Conservation (phyloP, 2,113 vertebrate species). For the Sterna hirundo region DNA sequence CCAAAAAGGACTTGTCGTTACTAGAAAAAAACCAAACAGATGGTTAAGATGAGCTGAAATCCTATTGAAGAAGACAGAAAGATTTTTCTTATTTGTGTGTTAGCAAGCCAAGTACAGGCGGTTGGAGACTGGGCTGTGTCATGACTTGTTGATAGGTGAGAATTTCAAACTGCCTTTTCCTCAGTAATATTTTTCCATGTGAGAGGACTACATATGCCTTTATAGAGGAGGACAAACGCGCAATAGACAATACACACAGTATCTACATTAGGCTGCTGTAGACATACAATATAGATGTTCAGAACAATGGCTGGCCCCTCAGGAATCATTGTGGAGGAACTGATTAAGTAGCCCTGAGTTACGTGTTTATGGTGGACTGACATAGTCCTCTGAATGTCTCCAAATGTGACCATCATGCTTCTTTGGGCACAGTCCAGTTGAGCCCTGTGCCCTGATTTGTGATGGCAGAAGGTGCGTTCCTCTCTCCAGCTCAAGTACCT, state of each 20-base stretch:
- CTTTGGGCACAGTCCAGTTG: background rate
- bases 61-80: background rate
- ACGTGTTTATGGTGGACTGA: background rate
- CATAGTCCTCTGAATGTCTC: background rate
- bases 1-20: background rate
- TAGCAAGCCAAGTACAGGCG: background rate
- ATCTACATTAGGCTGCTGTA: background rate
- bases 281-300: background rate
- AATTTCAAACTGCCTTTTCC: constrained; percentile 33
- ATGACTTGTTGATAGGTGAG: constrained; percentile 33
- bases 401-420: background rate
- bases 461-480: background rate
- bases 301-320: background rate
- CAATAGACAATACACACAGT: background rate
- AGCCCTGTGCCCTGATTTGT: background rate
- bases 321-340: background rate
- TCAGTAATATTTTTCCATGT: background rate
- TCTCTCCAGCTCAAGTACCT: background rate
- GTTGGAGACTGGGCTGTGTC: constrained; percentile 33
- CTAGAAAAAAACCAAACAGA: background rate
- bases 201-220: background rate
- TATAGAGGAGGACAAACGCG: background rate
- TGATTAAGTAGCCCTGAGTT: background rate
- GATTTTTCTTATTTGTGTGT: background rate
- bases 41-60: constrained; percentile 37